Base-by-base conservation (phyloP, 2,888 invertebrate species). In the Perdita meconis region DNA sequence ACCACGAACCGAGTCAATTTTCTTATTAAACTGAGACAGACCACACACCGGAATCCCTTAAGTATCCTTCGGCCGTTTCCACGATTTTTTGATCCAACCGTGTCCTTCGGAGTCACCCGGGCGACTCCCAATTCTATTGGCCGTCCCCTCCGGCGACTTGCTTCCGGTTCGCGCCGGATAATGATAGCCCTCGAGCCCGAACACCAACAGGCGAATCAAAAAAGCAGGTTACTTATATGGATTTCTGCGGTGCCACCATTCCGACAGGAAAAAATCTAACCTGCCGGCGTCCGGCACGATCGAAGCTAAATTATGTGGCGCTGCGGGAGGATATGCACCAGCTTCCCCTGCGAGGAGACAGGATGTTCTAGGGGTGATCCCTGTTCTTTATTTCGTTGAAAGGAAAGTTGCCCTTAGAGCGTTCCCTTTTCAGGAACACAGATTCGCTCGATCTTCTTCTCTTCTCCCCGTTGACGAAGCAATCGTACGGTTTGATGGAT, bases 131-230 rank as follows among this genome's bases (percentile, higher is more conserved):
- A 78, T 67, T 60, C 63, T n/a, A 53, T 69, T 55, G n/a, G 63
- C 36, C 24, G 61, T 60, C 69, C 57, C 69, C 64, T 30, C 60
- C 34, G 74, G 76, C 78, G 61, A 42, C 40, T 53, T 42, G 77
- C 84, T 85, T 85, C 85, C 85, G 85, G 85, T 83, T 85, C 80
- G 81, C 85, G 82, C 69, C 63, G 64, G 80, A 76, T 85, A 85
- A 85, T 85, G 80, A 85, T 73, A 86, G 85, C 47, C 53, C 71
- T 67, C 69, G 75, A 75, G 82, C 81, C 60, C 72, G 73, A 72
- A 76, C 83, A 78, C 55, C 81, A 44, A 75, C 61, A 65, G 60
- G 53, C 42, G 47, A 68, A 61, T 40, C 22, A 63, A 69, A 40
- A 61, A 40, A 47, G 42, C 24, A 63, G 56, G 65, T 59, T 57